Conservation (phyloP, 2,888 invertebrate species). For the Diarsia brunnea region DNA sequence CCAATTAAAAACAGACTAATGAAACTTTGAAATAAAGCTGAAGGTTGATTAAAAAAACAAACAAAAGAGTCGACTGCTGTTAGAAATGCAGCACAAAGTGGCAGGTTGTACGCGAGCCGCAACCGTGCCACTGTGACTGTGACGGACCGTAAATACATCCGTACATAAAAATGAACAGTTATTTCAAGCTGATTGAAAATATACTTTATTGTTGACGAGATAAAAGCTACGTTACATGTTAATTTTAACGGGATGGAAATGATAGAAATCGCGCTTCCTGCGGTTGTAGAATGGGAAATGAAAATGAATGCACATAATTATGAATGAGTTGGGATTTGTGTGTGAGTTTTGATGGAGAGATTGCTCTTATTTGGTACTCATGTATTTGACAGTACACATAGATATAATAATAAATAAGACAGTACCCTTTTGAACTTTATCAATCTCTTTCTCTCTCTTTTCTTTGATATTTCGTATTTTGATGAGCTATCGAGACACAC, state of each 20-base stretch:
- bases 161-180: slow-evolving; percentile 81
- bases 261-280: slow-evolving; percentile 87
- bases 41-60: slow-evolving; percentile 82
- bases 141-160: slow-evolving; percentile 83
- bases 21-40: slow-evolving; percentile 54
- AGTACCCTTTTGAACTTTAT: background rate
- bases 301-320: slow-evolving; percentile 77
- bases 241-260: slow-evolving; percentile 74
- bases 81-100: slow-evolving; percentile 77
- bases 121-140: slow-evolving; percentile 83
- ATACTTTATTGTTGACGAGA: slow-evolving; percentile 67
- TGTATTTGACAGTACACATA: background rate
- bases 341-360: slow-evolving; percentile 58
- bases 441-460: background rate
- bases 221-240: slow-evolving; percentile 63
- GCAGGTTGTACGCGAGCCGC: slow-evolving; percentile 73
- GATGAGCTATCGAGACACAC: no score
- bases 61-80: slow-evolving; percentile 77
- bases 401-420: no score
- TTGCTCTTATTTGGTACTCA: slow-evolving; percentile 1
- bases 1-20: slow-evolving; percentile 24
- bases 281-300: slow-evolving; percentile 79
- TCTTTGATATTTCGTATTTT: background rate
- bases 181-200: slow-evolving; percentile 67
- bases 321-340: slow-evolving; percentile 70